Percentiles rank a stretch among this genome's conserved stretches.
phyloP scores from a whole-genome alignment of 2,888 invertebrate genomes.

The Dryadula phaetusa region DNA sequence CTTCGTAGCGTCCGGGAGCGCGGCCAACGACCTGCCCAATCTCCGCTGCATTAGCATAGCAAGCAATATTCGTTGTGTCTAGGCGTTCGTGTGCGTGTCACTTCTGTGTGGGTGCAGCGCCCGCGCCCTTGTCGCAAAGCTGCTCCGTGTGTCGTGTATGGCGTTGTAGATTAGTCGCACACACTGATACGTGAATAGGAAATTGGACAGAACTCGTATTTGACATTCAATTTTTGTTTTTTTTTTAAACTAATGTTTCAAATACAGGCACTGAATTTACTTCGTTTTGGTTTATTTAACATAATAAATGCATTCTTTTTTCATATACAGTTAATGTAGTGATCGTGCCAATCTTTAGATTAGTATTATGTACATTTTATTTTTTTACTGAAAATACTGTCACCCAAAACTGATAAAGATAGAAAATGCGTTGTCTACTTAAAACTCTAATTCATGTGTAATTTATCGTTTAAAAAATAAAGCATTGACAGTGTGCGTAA shows the following conservation, averaged over 20 bases:
- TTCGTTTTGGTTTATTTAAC: background rate
- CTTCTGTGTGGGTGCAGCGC: slow-evolving; percentile 50
- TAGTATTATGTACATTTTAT: background rate
- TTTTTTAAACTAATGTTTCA: slow-evolving; percentile 4
- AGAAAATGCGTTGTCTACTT: background rate
- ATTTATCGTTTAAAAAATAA: too few species aligned
- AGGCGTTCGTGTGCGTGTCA: slow-evolving; percentile 53
- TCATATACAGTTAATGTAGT: too few species aligned
- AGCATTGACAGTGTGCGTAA: slow-evolving; percentile 54
- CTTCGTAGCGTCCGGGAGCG: slow-evolving; percentile 80
- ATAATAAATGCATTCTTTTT: background rate
- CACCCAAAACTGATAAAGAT: background rate
- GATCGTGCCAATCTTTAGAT: too few species aligned
- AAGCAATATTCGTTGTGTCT: slow-evolving; percentile 80
- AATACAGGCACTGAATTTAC: background rate
- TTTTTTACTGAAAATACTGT: background rate
- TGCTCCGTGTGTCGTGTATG: slow-evolving; percentile 42
- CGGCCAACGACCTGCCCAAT: slow-evolving; percentile 85
- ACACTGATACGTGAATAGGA: slow-evolving; percentile 31
- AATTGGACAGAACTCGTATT: slow-evolving; percentile 24
- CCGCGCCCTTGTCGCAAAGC: slow-evolving; percentile 52
- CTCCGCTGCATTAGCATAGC: slow-evolving; percentile 84
- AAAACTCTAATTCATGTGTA: too few species aligned
- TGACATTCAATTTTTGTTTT: slow-evolving; percentile 3
- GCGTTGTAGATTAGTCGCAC: slow-evolving; percentile 44